Conservation (phyloP, 2,888 invertebrate species). For the Agelastica alni region DNA sequence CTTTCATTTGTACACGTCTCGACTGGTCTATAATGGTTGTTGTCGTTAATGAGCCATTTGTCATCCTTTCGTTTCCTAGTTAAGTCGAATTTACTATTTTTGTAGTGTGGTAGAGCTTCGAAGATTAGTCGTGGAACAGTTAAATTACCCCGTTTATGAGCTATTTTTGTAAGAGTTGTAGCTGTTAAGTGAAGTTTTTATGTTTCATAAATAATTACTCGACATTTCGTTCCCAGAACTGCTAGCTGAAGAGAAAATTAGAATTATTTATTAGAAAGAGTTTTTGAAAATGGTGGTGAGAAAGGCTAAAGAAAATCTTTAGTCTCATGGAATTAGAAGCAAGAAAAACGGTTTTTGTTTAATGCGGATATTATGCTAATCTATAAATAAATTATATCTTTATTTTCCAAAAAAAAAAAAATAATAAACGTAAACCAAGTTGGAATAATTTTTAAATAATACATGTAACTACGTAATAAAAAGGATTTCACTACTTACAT, state of each 20-base stretch:
- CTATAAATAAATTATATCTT: too few relatives aligned
- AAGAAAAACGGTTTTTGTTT: too few relatives aligned
- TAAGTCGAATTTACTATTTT: constrained; percentile 31
- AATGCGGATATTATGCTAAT: too few relatives aligned
- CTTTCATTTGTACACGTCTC: too few relatives aligned
- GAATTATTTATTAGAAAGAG: constrained; percentile 15
- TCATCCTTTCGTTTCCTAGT: constrained; percentile 30
- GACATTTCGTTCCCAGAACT: constrained; percentile 15
- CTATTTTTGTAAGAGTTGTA: constrained; percentile 24
- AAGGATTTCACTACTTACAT: too few relatives aligned
- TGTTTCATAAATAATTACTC: constrained; percentile 19
- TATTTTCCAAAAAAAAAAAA: too few relatives aligned
- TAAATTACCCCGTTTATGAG: constrained; percentile 25
- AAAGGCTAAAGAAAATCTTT: too few relatives aligned
- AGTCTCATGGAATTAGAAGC: too few relatives aligned
- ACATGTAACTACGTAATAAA: too few relatives aligned
- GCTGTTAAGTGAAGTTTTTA: constrained; percentile 20
- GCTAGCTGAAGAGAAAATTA: constrained; percentile 9
- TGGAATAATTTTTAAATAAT: too few relatives aligned
- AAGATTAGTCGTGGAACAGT: constrained; percentile 19
- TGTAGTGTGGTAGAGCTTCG: constrained; percentile 14
- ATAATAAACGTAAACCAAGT: too few relatives aligned
- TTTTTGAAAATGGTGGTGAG: neutral
- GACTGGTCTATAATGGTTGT: constrained; percentile 15
- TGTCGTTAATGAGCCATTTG: constrained; percentile 27